Percentiles rank a stretch among this genome's conserved stretches.
Evolutionary conservation across 1,140 invertebrate genomes (phyloP).

Genomic region (Dreissena rostriformis): DNA sequence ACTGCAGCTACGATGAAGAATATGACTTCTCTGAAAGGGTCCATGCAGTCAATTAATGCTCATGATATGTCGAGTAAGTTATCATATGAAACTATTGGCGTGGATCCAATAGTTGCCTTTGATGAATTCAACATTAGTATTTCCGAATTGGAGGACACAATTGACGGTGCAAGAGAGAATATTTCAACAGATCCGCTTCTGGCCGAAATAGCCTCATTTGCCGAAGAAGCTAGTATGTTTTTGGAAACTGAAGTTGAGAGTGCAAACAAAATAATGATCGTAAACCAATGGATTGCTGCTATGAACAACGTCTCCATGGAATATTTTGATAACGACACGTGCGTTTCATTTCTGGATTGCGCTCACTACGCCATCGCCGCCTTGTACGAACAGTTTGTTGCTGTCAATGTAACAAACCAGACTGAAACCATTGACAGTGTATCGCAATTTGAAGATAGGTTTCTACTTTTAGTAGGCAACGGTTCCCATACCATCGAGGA

Average conservation of each 20-base stretch:
- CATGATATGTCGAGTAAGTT: constrained; percentile 11
- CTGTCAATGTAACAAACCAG: constrained; percentile 28
- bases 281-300: constrained; percentile 22
- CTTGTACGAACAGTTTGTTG: constrained; percentile 23
- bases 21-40: background rate
- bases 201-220: background rate
- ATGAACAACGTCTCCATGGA: constrained; percentile 26
- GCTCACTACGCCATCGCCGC: constrained; percentile 7
- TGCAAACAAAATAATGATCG: constrained; percentile 15
- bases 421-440: background rate
- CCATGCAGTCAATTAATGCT: background rate
- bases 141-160: constrained; percentile 1
- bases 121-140: constrained; percentile 30
- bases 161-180: background rate
- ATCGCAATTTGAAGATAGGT: constrained; percentile 13
- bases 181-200: constrained; percentile 8
- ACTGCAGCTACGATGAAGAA: constrained; percentile 10
- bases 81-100: background rate
- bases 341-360: constrained; percentile 33
- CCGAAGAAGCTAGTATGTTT: background rate
- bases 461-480: constrained; percentile 13
- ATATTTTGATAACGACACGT: constrained; percentile 16
- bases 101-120: background rate
- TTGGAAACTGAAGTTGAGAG: constrained; percentile 2
- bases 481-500: constrained; percentile 7